Evolutionary conservation across 1,140 invertebrate genomes (phyloP).

Genomic region (Ruditapes philippinarum): DNA sequence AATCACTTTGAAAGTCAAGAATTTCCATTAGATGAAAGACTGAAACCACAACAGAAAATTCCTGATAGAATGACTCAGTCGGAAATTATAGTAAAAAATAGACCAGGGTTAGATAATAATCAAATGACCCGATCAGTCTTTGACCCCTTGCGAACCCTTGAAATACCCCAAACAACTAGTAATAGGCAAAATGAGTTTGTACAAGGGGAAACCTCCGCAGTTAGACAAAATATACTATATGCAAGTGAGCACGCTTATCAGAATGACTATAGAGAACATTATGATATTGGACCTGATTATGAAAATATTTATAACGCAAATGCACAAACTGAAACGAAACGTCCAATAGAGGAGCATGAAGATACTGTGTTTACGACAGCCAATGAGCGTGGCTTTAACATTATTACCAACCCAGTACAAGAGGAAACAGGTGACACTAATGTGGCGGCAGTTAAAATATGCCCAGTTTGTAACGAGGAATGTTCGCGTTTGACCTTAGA

Average conservation of each 20-base stretch:
- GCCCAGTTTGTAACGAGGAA: conserved; percentile 78
- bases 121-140: not conserved
- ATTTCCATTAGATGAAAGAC: not conserved
- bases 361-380: conserved; percentile 8
- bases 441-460: conserved; percentile 65
- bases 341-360: conserved; percentile 39
- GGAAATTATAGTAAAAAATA: not conserved
- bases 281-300: conserved; percentile 38
- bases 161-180: not conserved
- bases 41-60: not conserved
- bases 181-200: conserved; percentile 1
- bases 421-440: not conserved
- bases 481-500: conserved; percentile 75
- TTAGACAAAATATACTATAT: not conserved
- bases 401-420: not conserved
- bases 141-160: not conserved
- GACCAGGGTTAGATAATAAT: not conserved
- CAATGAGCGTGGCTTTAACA: not conserved
- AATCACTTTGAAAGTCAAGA: not conserved
- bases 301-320: conserved; percentile 49
- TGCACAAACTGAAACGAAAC: conserved; percentile 8
- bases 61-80: conserved; percentile 50
- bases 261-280: conserved; percentile 24
- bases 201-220: not conserved
- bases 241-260: not conserved